Evolutionary conservation across 2,797 vertebrate species (phyloP), one percentile per base, ranked within the genome.

Genomic region (Ctenosaura bakeri): DNA sequence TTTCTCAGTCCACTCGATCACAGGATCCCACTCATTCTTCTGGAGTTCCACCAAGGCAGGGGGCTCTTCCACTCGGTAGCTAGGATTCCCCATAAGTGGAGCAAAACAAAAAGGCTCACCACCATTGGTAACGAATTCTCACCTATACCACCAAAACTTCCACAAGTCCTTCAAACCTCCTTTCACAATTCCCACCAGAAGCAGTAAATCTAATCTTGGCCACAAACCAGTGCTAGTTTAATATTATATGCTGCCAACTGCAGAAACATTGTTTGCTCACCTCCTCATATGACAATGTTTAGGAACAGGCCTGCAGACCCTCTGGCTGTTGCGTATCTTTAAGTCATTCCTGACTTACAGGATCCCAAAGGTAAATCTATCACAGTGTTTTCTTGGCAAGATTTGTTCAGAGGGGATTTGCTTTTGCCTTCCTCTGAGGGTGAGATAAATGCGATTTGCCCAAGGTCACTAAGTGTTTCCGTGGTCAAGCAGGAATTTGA

Each of bases 21-120:
- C 89, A 0, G 99, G 99, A 90, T 99, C 98, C 99, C 99, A 99
- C 88, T 99, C 99, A 32, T 98, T 98, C 94, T 95, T 98, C 95
- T 99, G 99, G 79, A 99, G 98, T 92, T 99, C 98, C 85, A 99
- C 99, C 96, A 99, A 96, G 78, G 95, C 98, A 1, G 97, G 91
- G 5, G 99, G 99, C 9, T 99, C 99, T 81, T 99, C 99, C 85
- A 99, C 98, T 94, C 99, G 98, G 97, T 98, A 99, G 97, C 99
- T 99, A 92, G 91, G 91, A 97, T 42, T 86, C 83, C 66, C 87
- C 29, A 73, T 92, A 95, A 96, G 84, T 91, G 90, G 94, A 90
- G 5, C 88, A 85, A 1, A 2, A 62, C 64, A 24, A n/a, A 18
- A 62, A 62, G 20, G 22, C 16, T 18, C 16, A 32, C 18, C 1